Evolutionary conservation across 2,888 invertebrate genomes (phyloP).

Genomic region (Brenthis hecate): DNA sequence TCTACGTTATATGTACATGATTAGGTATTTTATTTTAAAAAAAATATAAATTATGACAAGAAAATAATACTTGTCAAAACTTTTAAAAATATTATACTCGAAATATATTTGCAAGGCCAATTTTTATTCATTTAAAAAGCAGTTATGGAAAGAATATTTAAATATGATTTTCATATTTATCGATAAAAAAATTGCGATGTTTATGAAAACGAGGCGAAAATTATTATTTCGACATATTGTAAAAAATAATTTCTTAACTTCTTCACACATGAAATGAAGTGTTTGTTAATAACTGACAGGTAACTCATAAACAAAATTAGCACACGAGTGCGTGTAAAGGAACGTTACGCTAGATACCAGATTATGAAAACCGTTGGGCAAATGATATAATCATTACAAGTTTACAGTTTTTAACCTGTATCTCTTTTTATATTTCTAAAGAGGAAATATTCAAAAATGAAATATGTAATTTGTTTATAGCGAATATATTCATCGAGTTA

Average conservation of each 20-base stretch:
- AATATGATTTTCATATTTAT: no score
- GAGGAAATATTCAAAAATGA: neutral
- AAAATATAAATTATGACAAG: no score
- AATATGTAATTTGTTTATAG: neutral
- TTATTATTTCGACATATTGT: neutral
- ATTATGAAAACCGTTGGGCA: slow-evolving; percentile 37
- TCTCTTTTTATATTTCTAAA: slow-evolving; percentile 4
- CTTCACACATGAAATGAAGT: slow-evolving; percentile 3
- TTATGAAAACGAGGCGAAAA: neutral
- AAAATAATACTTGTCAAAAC: no score
- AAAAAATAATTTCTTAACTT: neutral
- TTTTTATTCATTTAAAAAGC: no score
- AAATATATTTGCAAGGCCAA: no score
- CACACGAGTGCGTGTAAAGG: slow-evolving; percentile 23
- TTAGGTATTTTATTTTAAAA: no score
- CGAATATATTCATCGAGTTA: neutral
- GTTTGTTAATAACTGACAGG: slow-evolving; percentile 12
- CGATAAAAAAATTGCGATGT: no score
- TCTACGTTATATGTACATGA: no score
- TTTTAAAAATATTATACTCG: no score
- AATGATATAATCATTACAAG: slow-evolving; percentile 37
- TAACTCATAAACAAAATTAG: slow-evolving; percentile 16
- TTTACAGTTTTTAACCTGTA: slow-evolving; percentile 34
- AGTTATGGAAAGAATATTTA: no score
- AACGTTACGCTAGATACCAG: slow-evolving; percentile 37